Evolutionary conservation across 1,140 invertebrate genomes (phyloP).

Genomic region (Zaprionus gabonicus): DNA sequence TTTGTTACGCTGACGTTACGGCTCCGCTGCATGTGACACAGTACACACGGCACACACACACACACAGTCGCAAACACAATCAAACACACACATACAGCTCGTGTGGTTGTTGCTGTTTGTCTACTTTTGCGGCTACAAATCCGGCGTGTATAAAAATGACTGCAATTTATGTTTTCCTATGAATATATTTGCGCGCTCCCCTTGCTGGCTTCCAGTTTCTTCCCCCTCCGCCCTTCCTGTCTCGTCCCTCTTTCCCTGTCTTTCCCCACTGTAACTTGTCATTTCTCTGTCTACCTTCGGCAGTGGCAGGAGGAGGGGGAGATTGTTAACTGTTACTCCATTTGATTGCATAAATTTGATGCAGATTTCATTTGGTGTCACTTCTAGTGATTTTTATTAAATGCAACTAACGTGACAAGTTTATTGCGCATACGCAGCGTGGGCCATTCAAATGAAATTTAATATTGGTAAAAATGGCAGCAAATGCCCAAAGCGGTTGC

Average conservation of each 20-base stretch:
- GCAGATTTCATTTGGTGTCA: constrained; percentile 75
- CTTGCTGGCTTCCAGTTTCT: constrained; percentile 10
- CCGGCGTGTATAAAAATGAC: constrained; percentile 81
- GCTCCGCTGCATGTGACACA: constrained; percentile 44
- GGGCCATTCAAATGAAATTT: constrained; percentile 54
- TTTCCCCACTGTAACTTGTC: constrained; percentile 20
- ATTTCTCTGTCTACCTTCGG: constrained; percentile 14
- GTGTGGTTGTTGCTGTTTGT: constrained; percentile 56
- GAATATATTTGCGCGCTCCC: constrained; percentile 66
- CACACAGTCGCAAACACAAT: constrained; percentile 38
- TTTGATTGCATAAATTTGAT: constrained; percentile 79
- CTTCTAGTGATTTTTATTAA: constrained; percentile 80
- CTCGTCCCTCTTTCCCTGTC: constrained; percentile 18
- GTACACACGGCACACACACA: constrained; percentile 30
- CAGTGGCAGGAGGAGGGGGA: not conserved
- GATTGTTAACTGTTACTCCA: constrained; percentile 54
- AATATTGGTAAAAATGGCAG: constrained; percentile 58
- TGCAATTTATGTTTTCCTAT: constrained; percentile 84
- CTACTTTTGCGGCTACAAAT: constrained; percentile 73
- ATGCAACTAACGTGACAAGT: constrained; percentile 75
- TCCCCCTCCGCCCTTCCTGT: constrained; percentile 16
- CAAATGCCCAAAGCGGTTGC: constrained; percentile 37
- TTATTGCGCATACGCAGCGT: constrained; percentile 77
- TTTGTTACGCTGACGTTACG: constrained; percentile 76
- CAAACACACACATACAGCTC: constrained; percentile 16